These are phyloP conservation scores for Pristionchus pacificus DNA, from an alignment of 1,140 invertebrate genomes.

Conservation along the genomic window DNA sequence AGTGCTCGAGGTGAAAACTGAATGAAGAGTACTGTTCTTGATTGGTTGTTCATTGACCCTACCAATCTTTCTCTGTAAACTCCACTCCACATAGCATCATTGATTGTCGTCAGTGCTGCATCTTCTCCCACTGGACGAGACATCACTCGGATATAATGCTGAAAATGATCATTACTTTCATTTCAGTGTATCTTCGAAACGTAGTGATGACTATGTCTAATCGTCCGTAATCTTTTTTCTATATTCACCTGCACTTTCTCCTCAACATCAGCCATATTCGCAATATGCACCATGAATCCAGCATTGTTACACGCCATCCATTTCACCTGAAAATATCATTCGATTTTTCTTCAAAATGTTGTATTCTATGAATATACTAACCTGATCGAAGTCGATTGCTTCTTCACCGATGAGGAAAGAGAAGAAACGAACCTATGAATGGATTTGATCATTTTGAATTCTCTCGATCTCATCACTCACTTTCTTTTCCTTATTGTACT, in stretches of 20 bases:
- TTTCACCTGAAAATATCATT: slow-evolving; percentile 67
- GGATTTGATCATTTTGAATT: slow-evolving; percentile 1
- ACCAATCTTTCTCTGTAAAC: slow-evolving; percentile 53
- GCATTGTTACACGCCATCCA: slow-evolving; percentile 96
- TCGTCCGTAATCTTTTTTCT: slow-evolving; percentile 10
- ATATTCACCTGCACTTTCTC: slow-evolving; percentile 51
- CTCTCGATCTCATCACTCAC: slow-evolving; percentile 26
- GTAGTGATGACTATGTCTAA: slow-evolving; percentile 2
- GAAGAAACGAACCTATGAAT: slow-evolving; percentile 79
- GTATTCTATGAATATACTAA: no score
- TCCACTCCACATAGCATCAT: slow-evolving; percentile 49
- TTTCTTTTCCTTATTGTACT: slow-evolving; percentile 72
- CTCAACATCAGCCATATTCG: slow-evolving; percentile 55
- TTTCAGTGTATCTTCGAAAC: not conserved
- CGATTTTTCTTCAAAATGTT: no score
- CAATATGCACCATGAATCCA: slow-evolving; percentile 66
- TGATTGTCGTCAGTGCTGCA: slow-evolving; percentile 31
- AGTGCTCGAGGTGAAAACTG: slow-evolving; percentile 28
- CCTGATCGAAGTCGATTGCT: slow-evolving; percentile 79
- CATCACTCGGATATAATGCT: slow-evolving; percentile 55
- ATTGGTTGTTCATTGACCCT: not conserved
- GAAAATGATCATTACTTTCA: slow-evolving; percentile 19
- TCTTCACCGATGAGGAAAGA: slow-evolving; percentile 94
- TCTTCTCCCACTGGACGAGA: slow-evolving; percentile 47
- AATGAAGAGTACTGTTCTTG: no score